phyloP scores from a whole-genome alignment of 2,113 vertebrate species.

The Synodontis membranacea region DNA sequence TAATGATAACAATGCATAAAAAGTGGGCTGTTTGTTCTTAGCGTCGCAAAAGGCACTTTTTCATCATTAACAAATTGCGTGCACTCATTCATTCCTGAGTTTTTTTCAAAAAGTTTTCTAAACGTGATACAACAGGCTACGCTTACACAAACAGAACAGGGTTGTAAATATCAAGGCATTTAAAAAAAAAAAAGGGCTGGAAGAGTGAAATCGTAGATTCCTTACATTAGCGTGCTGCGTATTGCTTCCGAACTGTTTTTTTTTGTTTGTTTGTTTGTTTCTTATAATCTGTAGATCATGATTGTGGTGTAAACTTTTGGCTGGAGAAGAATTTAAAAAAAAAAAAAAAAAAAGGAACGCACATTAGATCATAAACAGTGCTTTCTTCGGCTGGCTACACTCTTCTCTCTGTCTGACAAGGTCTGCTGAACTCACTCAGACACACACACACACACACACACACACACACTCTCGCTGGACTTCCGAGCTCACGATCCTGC shows the following conservation, averaged over 20 bases:
- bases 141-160: neutral
- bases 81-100: neutral
- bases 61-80: neutral
- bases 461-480: conserved; percentile 30
- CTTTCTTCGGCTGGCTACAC: neutral
- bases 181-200: neutral
- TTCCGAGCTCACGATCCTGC: conserved; percentile 58
- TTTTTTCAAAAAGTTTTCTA: neutral
- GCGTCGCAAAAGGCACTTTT: neutral
- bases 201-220: neutral
- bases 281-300: neutral
- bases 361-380: neutral
- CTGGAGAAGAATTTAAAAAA: conserved; percentile 5
- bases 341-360: neutral
- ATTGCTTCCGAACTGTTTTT: neutral
- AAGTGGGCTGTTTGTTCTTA: neutral
- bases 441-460: conserved; percentile 28
- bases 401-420: conserved; percentile 20
- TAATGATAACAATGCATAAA: neutral
- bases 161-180: neutral
- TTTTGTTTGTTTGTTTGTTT: too few relatives aligned
- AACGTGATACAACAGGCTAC: neutral
- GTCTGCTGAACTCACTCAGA: conserved; percentile 49
- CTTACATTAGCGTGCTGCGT: too few relatives aligned
- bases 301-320: neutral